Evolutionary conservation across 2,113 vertebrate genomes (phyloP), one percentile per base, ranked within the genome.

Genomic region (Phrynocephalus versicolor): DNA sequence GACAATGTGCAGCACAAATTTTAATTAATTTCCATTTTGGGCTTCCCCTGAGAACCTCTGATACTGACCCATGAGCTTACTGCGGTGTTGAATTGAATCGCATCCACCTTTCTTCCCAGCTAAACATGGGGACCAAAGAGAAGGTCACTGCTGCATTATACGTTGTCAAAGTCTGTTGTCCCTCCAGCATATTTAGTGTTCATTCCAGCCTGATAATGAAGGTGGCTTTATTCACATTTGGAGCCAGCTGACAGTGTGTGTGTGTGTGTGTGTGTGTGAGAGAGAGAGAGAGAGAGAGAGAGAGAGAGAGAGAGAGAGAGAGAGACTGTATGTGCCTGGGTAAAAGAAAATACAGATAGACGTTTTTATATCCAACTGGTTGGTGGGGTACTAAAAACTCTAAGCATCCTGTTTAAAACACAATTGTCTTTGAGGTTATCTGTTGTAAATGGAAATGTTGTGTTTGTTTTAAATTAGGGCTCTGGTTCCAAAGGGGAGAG

Each of bases 11-110:
- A 96, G 96, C 97, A 96, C 96, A 92, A 96, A 96, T 97, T 97
- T 97, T 98, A 97, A 97, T 98, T 98, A 97, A 98, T 98, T 98
- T 97, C 97, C 97, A 98, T 96, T 97, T 97, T 95, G 96, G 95
- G 95, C 96, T 96, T 97, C 94, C 92, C 96, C 89, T 95, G 97
- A 97, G 97, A 93, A 95, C 88, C 93, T 95, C 91, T 82, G 96
- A 96, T 90, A 93, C 95, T 98, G 97, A 97, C 97, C 96, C 96
- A 81, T 88, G 94, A 95, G 95, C 95, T 89, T 79, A 89, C 95
- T 64, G 95, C 88, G 94, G 90, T 96, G 96, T 95, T 96, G 96
- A 97, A 96, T 96, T 96, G 94, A 96, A 97, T 97, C 93, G 95
- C 94, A 91, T 94, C 93, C 95, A 96, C 95, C 95, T 96, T 93